phyloP scores from a whole-genome alignment of 2,888 invertebrate species.

The Saturnia pavonia region DNA sequence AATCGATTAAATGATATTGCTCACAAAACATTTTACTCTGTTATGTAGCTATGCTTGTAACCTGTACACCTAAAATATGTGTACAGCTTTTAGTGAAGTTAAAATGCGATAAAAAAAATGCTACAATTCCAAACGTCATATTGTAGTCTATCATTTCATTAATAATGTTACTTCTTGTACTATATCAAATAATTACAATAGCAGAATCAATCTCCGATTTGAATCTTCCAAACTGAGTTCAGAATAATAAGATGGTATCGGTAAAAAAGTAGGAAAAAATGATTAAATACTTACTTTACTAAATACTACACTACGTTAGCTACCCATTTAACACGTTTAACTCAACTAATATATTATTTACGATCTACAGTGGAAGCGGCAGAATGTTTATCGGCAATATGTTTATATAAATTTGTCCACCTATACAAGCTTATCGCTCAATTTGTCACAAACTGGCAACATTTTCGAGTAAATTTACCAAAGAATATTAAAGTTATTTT shows the following conservation, averaged over 20 bases:
- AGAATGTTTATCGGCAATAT: conserved; percentile 16
- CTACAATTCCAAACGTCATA: too few species aligned
- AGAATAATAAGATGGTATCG: not conserved
- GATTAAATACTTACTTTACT: too few species aligned
- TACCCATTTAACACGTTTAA: not conserved
- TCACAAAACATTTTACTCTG: too few species aligned
- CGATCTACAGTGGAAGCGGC: conserved; percentile 1
- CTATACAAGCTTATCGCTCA: conserved; percentile 61
- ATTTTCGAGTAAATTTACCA: conserved; percentile 58
- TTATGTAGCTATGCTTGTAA: too few species aligned
- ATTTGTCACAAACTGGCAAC: conserved; percentile 73
- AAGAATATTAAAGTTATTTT: conserved; percentile 42
- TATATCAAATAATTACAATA: too few species aligned
- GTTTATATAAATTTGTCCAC: conserved; percentile 19
- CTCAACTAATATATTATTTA: not conserved
- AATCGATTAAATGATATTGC: too few species aligned
- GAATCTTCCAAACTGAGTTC: not conserved
- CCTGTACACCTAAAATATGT: too few species aligned
- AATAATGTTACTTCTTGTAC: too few species aligned
- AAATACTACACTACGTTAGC: not conserved
- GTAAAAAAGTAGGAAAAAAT: not conserved
- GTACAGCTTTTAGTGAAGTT: too few species aligned
- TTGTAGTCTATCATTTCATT: too few species aligned
- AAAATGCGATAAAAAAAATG: too few species aligned
- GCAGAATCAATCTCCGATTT: not conserved